phyloP scores from a whole-genome alignment of 2,797 vertebrate species.

The Hydrophis major region DNA sequence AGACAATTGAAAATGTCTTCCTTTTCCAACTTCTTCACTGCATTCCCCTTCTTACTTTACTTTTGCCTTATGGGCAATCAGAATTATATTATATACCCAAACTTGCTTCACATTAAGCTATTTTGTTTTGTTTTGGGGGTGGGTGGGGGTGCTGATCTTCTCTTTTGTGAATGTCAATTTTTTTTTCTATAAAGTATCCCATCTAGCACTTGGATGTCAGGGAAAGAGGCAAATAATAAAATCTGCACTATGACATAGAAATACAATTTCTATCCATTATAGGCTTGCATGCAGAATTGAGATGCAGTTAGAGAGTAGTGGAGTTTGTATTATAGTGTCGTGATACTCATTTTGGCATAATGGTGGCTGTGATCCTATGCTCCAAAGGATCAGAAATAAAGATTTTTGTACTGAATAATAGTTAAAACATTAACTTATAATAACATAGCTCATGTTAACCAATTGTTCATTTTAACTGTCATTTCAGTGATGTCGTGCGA shows the following conservation, averaged over 20 bases:
- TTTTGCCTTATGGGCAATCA: neutral
- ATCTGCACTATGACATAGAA: neutral
- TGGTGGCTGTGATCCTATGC: neutral
- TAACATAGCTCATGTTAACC: neutral
- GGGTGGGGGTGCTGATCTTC: neutral
- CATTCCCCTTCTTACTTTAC: neutral
- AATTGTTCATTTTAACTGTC: neutral
- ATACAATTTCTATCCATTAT: neutral
- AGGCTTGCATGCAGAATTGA: neutral
- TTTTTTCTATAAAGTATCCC: neutral
- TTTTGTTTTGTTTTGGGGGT: neutral
- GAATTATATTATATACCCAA: neutral
- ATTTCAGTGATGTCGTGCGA: slow-evolving; percentile 75
- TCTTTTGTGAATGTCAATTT: neutral
- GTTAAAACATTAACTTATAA: neutral
- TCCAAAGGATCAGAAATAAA: neutral
- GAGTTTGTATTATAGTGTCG: neutral
- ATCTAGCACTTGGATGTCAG: neutral
- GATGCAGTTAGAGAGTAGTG: neutral
- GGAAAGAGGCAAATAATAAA: neutral
- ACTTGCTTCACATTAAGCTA: neutral
- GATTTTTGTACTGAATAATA: neutral
- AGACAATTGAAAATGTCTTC: neutral
- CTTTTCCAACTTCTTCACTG: neutral
- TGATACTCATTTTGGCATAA: neutral